These are phyloP conservation scores for Agrilus mali DNA, from an alignment of 2,888 invertebrate genomes.

Conservation along the genomic window DNA sequence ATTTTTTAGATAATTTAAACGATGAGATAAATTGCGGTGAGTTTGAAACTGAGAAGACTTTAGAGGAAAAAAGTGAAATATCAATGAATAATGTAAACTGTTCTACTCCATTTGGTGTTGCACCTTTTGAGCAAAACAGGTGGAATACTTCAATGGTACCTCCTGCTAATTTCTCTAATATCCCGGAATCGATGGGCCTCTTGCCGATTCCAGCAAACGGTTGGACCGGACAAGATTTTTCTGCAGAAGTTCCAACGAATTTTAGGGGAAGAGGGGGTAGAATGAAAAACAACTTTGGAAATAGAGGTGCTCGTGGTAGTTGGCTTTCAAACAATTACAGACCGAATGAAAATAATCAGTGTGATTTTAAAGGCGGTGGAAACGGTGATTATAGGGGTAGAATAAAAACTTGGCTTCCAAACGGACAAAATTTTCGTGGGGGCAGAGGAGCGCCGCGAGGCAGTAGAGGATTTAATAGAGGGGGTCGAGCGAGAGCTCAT, in stretches of 20 bases:
- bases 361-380: background rate
- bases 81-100: no score
- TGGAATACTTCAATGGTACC: background rate
- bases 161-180: background rate
- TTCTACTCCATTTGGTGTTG: no score
- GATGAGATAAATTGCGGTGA: conserved; percentile 21
- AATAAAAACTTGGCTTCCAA: background rate
- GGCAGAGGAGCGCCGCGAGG: conserved; percentile 5
- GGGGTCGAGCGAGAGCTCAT: conserved; percentile 24
- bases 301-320: conserved; percentile 8
- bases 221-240: conserved; percentile 4
- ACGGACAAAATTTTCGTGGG: conserved; percentile 9
- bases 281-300: conserved; percentile 18
- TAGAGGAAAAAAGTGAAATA: no score
- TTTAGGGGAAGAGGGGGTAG: conserved; percentile 14
- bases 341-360: no score
- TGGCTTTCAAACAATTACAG: no score
- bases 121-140: no score
- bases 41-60: conserved; percentile 1
- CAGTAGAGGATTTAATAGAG: conserved; percentile 7
- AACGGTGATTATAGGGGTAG: conserved; percentile 3
- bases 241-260: conserved; percentile 1
- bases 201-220: background rate
- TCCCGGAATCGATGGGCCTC: background rate
- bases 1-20: conserved; percentile 27